Base-by-base conservation (phyloP, 2,797 vertebrate species). In the Fundulus diaphanus region DNA sequence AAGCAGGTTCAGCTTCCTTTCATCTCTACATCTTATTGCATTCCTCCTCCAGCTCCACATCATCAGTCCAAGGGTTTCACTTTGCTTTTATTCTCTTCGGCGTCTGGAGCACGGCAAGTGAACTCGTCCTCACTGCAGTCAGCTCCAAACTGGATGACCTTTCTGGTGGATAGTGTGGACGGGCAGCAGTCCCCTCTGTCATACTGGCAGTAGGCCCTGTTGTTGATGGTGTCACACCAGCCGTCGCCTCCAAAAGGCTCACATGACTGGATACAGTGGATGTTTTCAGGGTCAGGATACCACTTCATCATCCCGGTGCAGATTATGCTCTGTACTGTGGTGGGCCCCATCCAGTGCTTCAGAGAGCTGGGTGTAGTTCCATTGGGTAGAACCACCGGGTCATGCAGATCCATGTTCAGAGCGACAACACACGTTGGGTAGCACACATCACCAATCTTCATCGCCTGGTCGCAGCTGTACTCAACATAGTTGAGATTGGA, bases 211-310 rank as follows among this genome's bases (percentile, higher is more conserved):
- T 98, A 99, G 0, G 98, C 98, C 51, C 98, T 89, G 91, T 99
- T 99, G 92, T 99, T 99, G 93, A 97, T 97, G 70, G 97, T 98
- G 90, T 99, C 98, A 49, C 98, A 99, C 98, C 98, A 99, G 70
- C 97, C 98, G 0, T 99, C 98, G 46, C 96, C 98, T 89, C 95
- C 96, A 85, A 99, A 99, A 72, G 98, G 98, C 97, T 99, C 98
- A 42, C 98, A 99, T 0, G 98, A 97, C 85, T 95, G 96, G 89
- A 99, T 97, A 90, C 98, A 99, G 84, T 97, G 94, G 83, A 99
- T 90, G 88, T 90, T 88, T 4, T 89, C 83, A 16, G 97, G 97
- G 73, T 97, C 95, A 1, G 98, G 98, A 66, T 96, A 91, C 98
- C 98, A 99, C 40, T 85, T 96, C 90, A 95, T 93, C 93, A 93